These are phyloP conservation scores for Datnioides undecimradiatus DNA, from an alignment of 2,113 vertebrate species.

Conservation along the genomic window DNA sequence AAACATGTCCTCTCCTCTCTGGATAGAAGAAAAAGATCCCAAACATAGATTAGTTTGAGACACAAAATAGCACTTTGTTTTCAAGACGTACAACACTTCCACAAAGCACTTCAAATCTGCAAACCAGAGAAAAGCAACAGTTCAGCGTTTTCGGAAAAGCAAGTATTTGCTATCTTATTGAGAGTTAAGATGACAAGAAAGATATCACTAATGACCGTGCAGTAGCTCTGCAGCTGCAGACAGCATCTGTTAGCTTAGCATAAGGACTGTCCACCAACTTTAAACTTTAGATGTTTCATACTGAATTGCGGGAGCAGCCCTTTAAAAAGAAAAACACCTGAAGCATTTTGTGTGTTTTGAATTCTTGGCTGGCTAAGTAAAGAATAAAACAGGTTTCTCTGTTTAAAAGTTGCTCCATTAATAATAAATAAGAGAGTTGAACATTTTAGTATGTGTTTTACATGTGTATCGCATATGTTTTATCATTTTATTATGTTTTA, in stretches of 20 bases:
- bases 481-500: conserved; percentile 7
- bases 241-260: background rate
- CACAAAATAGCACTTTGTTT: background rate
- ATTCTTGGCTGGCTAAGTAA: background rate
- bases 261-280: background rate
- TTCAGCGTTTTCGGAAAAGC: background rate
- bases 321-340: background rate
- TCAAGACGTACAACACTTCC: background rate
- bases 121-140: background rate
- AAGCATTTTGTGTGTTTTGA: background rate
- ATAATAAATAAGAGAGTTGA: background rate
- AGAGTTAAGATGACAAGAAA: background rate
- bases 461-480: background rate
- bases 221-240: background rate
- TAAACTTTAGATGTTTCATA: background rate
- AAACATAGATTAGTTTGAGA: background rate
- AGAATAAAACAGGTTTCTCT: background rate
- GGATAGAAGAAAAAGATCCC: conserved; percentile 9
- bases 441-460: background rate
- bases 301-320: background rate
- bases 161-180: background rate
- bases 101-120: background rate
- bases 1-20: background rate
- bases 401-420: background rate
- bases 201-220: background rate